These are phyloP conservation scores for Indri indri DNA, from an alignment of 2,113 vertebrate genomes.

Conservation along the genomic window DNA sequence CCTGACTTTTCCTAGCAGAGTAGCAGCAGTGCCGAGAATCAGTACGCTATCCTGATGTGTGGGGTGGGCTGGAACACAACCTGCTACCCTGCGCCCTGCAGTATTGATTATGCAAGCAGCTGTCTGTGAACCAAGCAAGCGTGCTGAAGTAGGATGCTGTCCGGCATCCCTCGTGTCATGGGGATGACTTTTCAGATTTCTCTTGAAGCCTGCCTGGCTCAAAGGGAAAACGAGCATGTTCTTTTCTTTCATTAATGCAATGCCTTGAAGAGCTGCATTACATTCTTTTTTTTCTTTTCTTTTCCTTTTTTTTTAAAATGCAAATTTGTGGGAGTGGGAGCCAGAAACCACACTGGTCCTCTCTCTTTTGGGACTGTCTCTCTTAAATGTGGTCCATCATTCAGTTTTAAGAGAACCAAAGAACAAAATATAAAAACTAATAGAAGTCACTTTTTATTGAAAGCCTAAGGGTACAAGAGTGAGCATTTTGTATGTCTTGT, in stretches of 20 bases:
- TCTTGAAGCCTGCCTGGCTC: background rate
- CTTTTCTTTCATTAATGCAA: background rate
- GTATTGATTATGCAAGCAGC: fast-evolving
- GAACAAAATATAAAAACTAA: background rate
- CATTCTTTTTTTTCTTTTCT: background rate
- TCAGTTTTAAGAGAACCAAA: background rate
- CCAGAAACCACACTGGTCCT: background rate
- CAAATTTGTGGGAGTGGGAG: background rate
- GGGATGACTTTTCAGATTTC: background rate
- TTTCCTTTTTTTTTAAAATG: background rate
- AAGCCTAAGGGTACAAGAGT: background rate
- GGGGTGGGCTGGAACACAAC: too few species aligned
- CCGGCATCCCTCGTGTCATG: background rate
- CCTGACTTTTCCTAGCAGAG: background rate
- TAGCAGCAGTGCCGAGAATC: background rate
- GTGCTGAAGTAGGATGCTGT: background rate
- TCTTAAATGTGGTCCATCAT: background rate
- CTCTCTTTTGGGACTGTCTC: background rate
- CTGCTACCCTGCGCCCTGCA: background rate
- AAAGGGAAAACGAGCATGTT: background rate
- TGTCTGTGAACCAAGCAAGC: background rate
- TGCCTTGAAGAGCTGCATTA: background rate
- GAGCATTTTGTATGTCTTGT: background rate
- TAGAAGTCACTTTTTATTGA: background rate
- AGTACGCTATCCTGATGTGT: background rate